A percentile compares a stretch with the other conserved stretches of the same genome.
These are phyloP conservation scores for Agrotis segetum DNA, from an alignment of 2,888 invertebrate genomes.

Conservation along the genomic window DNA sequence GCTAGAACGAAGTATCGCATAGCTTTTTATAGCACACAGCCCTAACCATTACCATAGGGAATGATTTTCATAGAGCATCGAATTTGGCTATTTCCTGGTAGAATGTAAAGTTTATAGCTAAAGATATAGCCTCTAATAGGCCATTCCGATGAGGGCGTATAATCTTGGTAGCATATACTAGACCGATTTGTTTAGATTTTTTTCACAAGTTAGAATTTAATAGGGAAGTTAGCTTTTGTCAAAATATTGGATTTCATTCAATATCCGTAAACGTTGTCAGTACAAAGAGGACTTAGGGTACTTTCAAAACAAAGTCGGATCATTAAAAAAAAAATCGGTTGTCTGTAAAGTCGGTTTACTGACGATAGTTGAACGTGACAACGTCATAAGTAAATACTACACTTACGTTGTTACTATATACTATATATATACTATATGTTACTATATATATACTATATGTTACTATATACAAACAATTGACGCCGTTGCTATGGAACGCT, in stretches of 20 bases:
- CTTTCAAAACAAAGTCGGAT: too few relatives aligned
- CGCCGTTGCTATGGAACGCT: too few relatives aligned
- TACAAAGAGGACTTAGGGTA: too few relatives aligned
- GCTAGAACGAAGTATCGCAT: neutral
- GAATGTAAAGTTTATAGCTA: slow-evolving; percentile 70
- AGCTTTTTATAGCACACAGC: neutral
- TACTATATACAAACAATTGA: too few relatives aligned
- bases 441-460: too few relatives aligned
- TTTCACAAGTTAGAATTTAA: neutral
- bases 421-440: too few relatives aligned
- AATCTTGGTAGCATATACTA: slow-evolving; percentile 38
- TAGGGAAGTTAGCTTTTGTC: neutral
- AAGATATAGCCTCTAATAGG: slow-evolving; percentile 65
- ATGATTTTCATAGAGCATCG: slow-evolving; percentile 24
- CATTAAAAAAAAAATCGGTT: too few relatives aligned
- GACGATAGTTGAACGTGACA: too few relatives aligned
- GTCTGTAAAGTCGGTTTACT: too few relatives aligned
- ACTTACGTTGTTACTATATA: too few relatives aligned
- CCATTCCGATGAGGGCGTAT: slow-evolving; percentile 58
- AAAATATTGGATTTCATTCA: neutral
- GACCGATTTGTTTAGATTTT: neutral
- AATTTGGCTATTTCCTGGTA: slow-evolving; percentile 69
- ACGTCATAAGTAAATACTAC: too few relatives aligned
- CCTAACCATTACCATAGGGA: slow-evolving; percentile 22
- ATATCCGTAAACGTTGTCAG: too few relatives aligned